phyloP scores from a whole-genome alignment of 1,140 invertebrate genomes.

The Macrostomum lignano region DNA sequence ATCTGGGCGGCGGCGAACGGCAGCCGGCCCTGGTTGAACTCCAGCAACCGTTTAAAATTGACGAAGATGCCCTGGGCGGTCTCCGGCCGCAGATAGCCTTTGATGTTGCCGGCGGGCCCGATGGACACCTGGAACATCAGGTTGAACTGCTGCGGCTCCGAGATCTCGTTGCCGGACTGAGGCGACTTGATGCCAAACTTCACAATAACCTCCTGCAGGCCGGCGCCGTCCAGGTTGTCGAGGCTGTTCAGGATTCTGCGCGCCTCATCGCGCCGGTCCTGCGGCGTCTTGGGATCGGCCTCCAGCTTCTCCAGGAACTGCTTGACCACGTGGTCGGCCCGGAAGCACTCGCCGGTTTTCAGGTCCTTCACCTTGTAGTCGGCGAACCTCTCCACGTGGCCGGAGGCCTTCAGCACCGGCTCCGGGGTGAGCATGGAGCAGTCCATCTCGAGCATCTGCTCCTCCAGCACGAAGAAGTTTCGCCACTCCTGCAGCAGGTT shows the following conservation, averaged over 20 bases:
- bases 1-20: conserved; percentile 95
- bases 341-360: conserved; percentile 76
- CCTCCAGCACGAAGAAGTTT: conserved; percentile 78
- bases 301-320: neutral
- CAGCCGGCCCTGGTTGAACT: conserved; percentile 79
- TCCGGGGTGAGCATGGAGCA: conserved; percentile 88
- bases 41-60: conserved; percentile 77
- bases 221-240: conserved; percentile 56
- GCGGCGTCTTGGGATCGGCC: neutral
- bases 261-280: neutral
- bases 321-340: conserved; percentile 93
- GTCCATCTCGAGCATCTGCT: conserved; percentile 93
- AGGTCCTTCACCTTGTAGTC: conserved; percentile 96
- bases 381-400: conserved; percentile 89
- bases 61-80: conserved; percentile 98
- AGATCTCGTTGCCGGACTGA: conserved; percentile 63
- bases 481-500: conserved; percentile 77
- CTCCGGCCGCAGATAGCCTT: conserved; percentile 79
- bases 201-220: conserved; percentile 50
- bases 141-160: conserved; percentile 84
- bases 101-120: conserved; percentile 66
- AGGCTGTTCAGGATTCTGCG: conserved; percentile 25
- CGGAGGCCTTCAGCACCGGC: conserved; percentile 75
- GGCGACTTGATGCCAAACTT: conserved; percentile 80
- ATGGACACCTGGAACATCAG: conserved; percentile 92